A percentile compares a stretch with the other conserved stretches of the same genome.
These are phyloP conservation scores for Pristionchus entomophagus DNA, from an alignment of 2,888 invertebrate genomes.

Conservation along the genomic window DNA sequence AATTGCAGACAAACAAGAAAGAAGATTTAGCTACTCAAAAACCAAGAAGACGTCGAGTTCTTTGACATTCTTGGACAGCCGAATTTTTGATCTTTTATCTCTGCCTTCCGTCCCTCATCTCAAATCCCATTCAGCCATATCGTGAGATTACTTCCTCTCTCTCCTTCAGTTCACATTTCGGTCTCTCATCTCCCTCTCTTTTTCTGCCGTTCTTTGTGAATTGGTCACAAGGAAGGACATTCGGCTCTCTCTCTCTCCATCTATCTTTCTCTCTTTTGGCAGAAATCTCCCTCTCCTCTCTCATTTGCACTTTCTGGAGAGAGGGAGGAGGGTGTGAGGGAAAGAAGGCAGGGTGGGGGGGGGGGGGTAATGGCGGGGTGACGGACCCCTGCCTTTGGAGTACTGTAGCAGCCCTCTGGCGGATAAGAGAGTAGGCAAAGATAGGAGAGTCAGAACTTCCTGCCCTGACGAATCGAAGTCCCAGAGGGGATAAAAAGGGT, in stretches of 20 bases:
- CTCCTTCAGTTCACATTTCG: background rate
- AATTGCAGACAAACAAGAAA: background rate
- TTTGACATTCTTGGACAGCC: background rate
- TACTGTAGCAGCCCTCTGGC: background rate
- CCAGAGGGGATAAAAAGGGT: background rate
- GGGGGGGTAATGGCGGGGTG: background rate
- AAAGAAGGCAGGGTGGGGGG: background rate
- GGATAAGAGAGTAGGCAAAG: too few relatives aligned
- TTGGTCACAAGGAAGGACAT: conserved; percentile 9
- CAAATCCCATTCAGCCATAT: background rate
- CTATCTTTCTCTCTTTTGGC: background rate
- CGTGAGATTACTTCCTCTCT: background rate
- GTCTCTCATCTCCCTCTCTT: conserved; percentile 8
- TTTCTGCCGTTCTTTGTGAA: conserved; percentile 21
- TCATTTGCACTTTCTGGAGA: conserved; percentile 16
- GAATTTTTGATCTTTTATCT: background rate
- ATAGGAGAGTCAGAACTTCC: too few relatives aligned
- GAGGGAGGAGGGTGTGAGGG: background rate
- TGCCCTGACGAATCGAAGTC: background rate
- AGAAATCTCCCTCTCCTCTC: background rate
- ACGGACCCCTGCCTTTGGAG: background rate
- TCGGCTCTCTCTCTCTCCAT: background rate
- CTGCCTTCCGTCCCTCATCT: background rate
- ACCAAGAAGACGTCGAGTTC: background rate
- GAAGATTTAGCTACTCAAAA: background rate